Evolutionary conservation across 2,113 vertebrate species (phyloP).

Genomic region (Cottus gobio): DNA sequence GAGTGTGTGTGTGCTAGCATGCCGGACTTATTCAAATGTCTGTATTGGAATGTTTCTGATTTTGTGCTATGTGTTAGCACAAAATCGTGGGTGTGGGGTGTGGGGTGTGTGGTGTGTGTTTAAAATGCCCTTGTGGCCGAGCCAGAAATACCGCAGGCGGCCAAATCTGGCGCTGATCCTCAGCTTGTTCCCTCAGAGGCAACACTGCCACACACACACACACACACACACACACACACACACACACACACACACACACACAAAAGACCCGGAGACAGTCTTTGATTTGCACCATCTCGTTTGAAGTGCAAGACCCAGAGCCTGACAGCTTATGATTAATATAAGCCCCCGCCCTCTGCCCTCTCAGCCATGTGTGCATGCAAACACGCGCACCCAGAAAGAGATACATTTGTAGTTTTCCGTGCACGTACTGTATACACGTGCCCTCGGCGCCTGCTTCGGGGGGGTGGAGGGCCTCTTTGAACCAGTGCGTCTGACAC

Average conservation of each 20-base stretch:
- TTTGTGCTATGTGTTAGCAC: too few relatives aligned
- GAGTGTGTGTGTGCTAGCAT: constrained; percentile 14
- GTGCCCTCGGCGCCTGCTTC: constrained; percentile 28
- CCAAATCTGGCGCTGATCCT: constrained; percentile 71
- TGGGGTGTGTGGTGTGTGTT: constrained; percentile 10
- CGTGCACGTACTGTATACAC: constrained; percentile 17
- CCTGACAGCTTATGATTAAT: constrained; percentile 78
- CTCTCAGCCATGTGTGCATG: neutral
- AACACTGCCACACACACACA: constrained; percentile 16
- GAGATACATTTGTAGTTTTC: constrained; percentile 47
- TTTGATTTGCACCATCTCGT: constrained; percentile 76
- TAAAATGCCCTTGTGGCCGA: constrained; percentile 64
- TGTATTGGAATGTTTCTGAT: constrained; percentile 41
- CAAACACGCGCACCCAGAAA: constrained; percentile 21
- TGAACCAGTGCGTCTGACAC: constrained; percentile 71
- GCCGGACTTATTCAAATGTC: constrained; percentile 43
- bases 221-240: constrained; percentile 21
- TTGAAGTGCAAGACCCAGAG: constrained; percentile 75
- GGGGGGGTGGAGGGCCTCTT: constrained; percentile 48
- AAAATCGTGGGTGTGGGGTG: constrained; percentile 18
- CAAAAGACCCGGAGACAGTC: constrained; percentile 59
- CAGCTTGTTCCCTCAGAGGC: constrained; percentile 61
- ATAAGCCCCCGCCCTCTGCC: constrained; percentile 70
- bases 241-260: constrained; percentile 22
- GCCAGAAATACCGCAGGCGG: constrained; percentile 61